phyloP scores from a whole-genome alignment of 1,140 invertebrate genomes.

The Drosophila subobscura region DNA sequence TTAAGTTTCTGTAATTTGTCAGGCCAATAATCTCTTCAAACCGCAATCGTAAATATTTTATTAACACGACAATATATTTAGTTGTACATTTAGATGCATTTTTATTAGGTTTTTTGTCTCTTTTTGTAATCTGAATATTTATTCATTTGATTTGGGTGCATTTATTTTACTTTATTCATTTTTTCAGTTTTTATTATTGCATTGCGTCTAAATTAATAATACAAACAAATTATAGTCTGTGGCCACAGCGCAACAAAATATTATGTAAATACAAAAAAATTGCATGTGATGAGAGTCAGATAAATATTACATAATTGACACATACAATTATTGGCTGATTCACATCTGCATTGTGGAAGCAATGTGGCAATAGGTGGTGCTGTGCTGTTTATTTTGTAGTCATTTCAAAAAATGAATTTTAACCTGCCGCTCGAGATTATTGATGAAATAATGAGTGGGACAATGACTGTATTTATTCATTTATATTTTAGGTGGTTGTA shows the following conservation, averaged over 20 bases:
- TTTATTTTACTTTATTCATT: conserved; percentile 4
- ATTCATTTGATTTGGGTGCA: conserved; percentile 51
- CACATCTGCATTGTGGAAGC: not conserved
- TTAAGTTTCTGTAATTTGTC: conserved; percentile 75
- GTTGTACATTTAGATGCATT: conserved; percentile 70
- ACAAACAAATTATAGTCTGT: conserved; percentile 71
- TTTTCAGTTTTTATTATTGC: conserved; percentile 15
- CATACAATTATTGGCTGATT: conserved; percentile 19
- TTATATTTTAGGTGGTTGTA: too few relatives aligned
- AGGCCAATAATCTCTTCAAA: conserved; percentile 59
- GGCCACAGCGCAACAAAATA: conserved; percentile 43
- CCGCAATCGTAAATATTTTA: conserved; percentile 77
- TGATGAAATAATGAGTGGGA: too few relatives aligned
- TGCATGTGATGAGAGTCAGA: conserved; percentile 20
- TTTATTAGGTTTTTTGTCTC: conserved; percentile 18
- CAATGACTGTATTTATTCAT: too few relatives aligned
- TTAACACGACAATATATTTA: conserved; percentile 77
- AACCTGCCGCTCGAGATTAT: too few relatives aligned
- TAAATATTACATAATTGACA: conserved; percentile 10
- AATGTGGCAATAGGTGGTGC: not conserved
- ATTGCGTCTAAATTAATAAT: conserved; percentile 74
- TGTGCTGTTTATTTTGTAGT: conserved; percentile 4
- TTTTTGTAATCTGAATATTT: conserved; percentile 53
- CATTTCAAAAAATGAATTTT: too few relatives aligned
- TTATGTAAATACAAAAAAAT: conserved; percentile 23